These are phyloP conservation scores for Vulpes ferrilata DNA, from an alignment of 2,113 vertebrate genomes.

Conservation along the genomic window DNA sequence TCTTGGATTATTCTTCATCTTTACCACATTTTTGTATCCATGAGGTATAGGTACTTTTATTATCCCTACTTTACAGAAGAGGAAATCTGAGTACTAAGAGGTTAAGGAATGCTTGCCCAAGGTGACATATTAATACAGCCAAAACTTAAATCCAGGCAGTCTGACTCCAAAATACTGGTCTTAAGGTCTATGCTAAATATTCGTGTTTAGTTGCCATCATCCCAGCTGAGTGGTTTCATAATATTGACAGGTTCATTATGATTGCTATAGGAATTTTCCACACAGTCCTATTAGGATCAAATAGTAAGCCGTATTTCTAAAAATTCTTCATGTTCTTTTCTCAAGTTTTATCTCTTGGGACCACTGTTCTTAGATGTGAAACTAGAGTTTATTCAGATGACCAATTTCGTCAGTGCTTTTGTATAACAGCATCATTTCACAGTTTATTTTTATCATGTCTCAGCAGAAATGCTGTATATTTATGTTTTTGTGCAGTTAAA, in stretches of 20 bases:
- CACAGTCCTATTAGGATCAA: neutral
- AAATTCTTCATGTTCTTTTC: neutral
- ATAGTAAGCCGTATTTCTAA: conserved; percentile 17
- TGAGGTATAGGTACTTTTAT: neutral
- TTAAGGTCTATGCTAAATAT: neutral
- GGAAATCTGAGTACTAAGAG: neutral
- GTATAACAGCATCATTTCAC: neutral
- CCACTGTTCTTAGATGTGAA: neutral
- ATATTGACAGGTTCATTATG: neutral
- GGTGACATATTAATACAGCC: neutral
- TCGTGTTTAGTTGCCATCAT: neutral
- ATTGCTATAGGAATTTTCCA: neutral
- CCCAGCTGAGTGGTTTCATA: neutral
- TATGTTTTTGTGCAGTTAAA: neutral
- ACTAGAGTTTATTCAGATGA: conserved; percentile 34
- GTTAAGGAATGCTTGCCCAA: neutral
- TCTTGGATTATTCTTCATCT: neutral
- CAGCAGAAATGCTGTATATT: neutral
- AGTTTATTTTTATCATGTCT: neutral
- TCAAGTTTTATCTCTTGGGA: neutral
- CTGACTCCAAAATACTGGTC: neutral
- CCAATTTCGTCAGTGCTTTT: neutral
- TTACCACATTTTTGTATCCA: neutral
- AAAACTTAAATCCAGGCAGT: neutral
- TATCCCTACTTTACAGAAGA: neutral